phyloP scores from a whole-genome alignment of 2,888 invertebrate species.

The Asteroscopus sphinx region DNA sequence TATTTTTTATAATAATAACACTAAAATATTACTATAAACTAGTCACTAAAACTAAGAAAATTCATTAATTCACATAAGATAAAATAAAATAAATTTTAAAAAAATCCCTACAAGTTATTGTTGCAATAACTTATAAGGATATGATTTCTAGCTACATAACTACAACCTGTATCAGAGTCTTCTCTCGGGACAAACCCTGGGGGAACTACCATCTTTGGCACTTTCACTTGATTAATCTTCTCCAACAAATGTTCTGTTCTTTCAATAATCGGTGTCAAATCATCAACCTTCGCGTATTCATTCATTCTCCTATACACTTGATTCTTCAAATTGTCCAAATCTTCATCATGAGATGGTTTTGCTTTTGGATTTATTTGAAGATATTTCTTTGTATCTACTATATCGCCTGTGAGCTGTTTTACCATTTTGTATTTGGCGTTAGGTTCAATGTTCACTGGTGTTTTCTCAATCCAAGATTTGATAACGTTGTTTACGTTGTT shows the following conservation, averaged over 20 bases:
- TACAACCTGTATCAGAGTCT: slow-evolving; percentile 3
- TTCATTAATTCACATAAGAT: not conserved
- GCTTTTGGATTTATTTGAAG: slow-evolving; percentile 12
- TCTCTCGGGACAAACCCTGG: not conserved
- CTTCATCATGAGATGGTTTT: not conserved
- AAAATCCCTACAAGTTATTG: not conserved
- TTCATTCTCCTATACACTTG: slow-evolving; percentile 26
- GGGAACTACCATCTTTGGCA: slow-evolving; percentile 1
- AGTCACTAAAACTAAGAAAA: too few relatives aligned
- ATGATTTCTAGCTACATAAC: not conserved
- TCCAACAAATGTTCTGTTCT: not conserved
- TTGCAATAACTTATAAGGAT: not conserved
- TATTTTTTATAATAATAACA: too few relatives aligned
- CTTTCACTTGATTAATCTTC: not conserved
- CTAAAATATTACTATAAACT: too few relatives aligned
- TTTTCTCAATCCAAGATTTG: slow-evolving; percentile 13
- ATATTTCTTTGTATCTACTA: slow-evolving; percentile 22
- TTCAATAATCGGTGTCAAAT: slow-evolving; percentile 11
- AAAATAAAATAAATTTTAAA: not conserved
- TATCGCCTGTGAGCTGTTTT: slow-evolving; percentile 9
- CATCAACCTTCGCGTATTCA: not conserved
- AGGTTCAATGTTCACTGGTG: not conserved
- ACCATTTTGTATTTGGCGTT: slow-evolving; percentile 3
- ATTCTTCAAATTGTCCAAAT: slow-evolving; percentile 20
- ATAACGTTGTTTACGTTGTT: not conserved